A percentile compares a stretch with the other conserved stretches of the same genome.
Conservation (phyloP, 2,113 vertebrate species). For the Micromys minutus region DNA sequence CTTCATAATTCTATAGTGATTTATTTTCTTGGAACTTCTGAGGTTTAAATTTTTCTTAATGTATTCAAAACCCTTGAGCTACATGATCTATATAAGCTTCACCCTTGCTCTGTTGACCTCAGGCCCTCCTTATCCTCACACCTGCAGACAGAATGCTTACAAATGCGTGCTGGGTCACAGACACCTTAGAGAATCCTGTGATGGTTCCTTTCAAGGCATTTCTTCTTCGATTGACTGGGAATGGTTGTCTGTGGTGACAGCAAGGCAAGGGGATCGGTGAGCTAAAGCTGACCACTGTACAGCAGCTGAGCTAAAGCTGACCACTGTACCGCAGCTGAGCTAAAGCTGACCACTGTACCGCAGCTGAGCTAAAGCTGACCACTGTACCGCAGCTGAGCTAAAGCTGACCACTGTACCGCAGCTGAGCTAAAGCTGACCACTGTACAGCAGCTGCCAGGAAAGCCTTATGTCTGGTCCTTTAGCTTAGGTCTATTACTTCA, state of each 20-base stretch:
- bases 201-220: neutral
- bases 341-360: neutral
- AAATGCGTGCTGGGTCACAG: neutral
- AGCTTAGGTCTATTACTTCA: neutral
- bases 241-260: neutral
- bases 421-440: no score
- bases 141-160: neutral
- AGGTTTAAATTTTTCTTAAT: neutral
- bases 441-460: neutral
- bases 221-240: neutral
- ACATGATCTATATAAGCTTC: neutral
- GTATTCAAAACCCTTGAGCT: neutral
- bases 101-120: neutral
- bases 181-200: neutral
- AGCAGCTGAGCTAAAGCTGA: neutral
- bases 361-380: neutral
- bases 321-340: neutral
- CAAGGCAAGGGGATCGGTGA: neutral
- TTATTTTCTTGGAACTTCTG: conserved; percentile 21
- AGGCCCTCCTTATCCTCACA: neutral
- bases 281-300: neutral
- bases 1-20: conserved; percentile 8
- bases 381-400: neutral
- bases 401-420: neutral
- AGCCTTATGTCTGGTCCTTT: neutral